phyloP scores from a whole-genome alignment of 1,140 invertebrate genomes.

The Zaprionus camerounensis region DNA sequence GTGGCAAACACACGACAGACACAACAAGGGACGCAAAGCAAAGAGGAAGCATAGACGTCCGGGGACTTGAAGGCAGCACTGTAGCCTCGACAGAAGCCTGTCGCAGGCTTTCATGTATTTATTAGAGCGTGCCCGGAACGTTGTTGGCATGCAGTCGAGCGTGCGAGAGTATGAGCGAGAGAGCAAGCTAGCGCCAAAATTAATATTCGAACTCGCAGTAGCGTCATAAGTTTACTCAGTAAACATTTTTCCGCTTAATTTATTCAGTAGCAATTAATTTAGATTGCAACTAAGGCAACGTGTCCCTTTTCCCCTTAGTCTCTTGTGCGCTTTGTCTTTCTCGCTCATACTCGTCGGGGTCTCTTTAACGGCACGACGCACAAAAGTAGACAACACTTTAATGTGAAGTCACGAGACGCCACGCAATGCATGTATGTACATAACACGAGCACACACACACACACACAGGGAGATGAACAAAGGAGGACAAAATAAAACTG shows the following conservation, averaged over 20 bases:
- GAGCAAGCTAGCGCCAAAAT: slow-evolving; percentile 45
- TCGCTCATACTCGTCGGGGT: slow-evolving; percentile 2
- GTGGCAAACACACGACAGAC: slow-evolving; percentile 26
- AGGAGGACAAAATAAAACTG: background rate
- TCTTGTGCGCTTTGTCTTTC: background rate
- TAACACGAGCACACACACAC: background rate
- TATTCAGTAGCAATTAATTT: slow-evolving; percentile 82
- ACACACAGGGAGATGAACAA: background rate
- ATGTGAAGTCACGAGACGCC: slow-evolving; percentile 26
- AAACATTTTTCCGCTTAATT: slow-evolving; percentile 82
- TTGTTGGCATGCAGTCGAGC: slow-evolving; percentile 28
- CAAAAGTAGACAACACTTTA: slow-evolving; percentile 60
- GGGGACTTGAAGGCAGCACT: slow-evolving; percentile 16
- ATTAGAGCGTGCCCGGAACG: slow-evolving; percentile 40
- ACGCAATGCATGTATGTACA: slow-evolving; percentile 31
- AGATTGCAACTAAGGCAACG: slow-evolving; percentile 78
- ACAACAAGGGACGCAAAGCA: background rate
- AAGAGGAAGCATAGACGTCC: slow-evolving; percentile 5
- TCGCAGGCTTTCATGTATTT: slow-evolving; percentile 42
- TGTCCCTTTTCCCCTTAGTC: background rate
- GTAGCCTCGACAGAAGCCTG: slow-evolving; percentile 10
- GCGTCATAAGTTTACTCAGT: slow-evolving; percentile 75
- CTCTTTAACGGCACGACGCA: slow-evolving; percentile 38
- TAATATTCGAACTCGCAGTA: slow-evolving; percentile 76
- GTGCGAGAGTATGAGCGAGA: background rate